phyloP scores from a whole-genome alignment of 2,797 vertebrate species.

The Mico argentatus region DNA sequence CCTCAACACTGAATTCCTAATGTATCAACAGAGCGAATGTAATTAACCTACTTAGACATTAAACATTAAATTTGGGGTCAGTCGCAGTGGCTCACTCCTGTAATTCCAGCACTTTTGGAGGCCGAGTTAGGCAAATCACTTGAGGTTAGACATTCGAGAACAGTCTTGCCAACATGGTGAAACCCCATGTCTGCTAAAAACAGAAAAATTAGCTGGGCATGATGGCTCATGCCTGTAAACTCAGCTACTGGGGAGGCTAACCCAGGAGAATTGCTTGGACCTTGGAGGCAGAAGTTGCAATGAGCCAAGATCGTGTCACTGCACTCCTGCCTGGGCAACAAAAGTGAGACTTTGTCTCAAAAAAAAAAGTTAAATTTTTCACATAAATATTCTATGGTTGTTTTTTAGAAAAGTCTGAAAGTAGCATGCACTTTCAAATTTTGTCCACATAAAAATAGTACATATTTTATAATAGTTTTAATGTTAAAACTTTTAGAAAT shows the following conservation, averaged over 20 bases:
- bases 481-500: background rate
- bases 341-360: background rate
- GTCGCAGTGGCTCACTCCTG: background rate
- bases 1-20: background rate
- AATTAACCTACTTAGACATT: background rate
- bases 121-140: background rate
- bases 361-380: background rate
- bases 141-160: background rate
- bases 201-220: background rate
- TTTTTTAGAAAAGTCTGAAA: background rate
- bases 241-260: background rate
- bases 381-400: background rate
- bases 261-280: background rate
- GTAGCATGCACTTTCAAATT: background rate
- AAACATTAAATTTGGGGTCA: background rate
- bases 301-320: background rate
- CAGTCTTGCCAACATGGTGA: background rate
- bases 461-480: background rate
- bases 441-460: background rate
- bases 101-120: background rate
- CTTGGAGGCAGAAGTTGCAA: background rate
- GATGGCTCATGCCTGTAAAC: background rate
- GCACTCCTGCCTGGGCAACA: background rate
- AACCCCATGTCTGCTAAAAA: background rate
- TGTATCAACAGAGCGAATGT: background rate